Percentiles rank a stretch among this genome's conserved stretches.
Conservation (phyloP, 2,888 invertebrate genomes). For the Scrobipalpa atriplicella region DNA sequence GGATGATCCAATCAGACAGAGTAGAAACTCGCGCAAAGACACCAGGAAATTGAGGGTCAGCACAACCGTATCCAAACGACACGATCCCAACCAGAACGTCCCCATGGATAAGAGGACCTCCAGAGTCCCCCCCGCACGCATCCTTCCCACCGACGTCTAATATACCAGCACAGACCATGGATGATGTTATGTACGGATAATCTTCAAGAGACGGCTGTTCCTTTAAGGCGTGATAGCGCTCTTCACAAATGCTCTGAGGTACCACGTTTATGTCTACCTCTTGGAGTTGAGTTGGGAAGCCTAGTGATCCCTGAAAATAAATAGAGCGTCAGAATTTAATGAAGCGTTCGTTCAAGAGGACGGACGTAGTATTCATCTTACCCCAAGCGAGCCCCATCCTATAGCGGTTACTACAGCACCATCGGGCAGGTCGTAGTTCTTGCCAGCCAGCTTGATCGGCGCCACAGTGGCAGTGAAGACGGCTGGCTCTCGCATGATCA, state of each 20-base stretch:
- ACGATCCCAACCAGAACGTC: slow-evolving; percentile 68
- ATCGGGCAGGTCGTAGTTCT: slow-evolving; percentile 42
- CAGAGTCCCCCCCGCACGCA: slow-evolving; percentile 78
- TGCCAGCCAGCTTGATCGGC: slow-evolving; percentile 42
- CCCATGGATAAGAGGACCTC: slow-evolving; percentile 73
- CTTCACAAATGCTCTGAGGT: slow-evolving; percentile 48
- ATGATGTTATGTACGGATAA: slow-evolving; percentile 49
- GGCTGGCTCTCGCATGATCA: slow-evolving; percentile 34
- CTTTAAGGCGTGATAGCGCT: slow-evolving; percentile 48
- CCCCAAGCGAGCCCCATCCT: slow-evolving; percentile 56
- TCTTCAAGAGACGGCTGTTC: slow-evolving; percentile 37
- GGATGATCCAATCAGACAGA: slow-evolving; percentile 54
- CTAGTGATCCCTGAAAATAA: slow-evolving; percentile 35
- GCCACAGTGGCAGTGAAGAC: slow-evolving; percentile 31
- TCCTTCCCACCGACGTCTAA: slow-evolving; percentile 54
- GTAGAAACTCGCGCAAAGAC: slow-evolving; percentile 72
- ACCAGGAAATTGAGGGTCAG: slow-evolving; percentile 70
- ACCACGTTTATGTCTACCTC: slow-evolving; percentile 50
- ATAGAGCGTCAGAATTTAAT: not conserved
- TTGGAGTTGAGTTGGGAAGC: slow-evolving; percentile 36
- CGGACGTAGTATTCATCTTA: not conserved
- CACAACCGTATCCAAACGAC: slow-evolving; percentile 77
- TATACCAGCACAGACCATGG: slow-evolving; percentile 60
- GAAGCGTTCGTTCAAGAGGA: not conserved
- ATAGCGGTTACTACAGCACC: slow-evolving; percentile 49